These are phyloP conservation scores for Macrophya annulata DNA, from an alignment of 2,888 invertebrate species.

Conservation along the genomic window DNA sequence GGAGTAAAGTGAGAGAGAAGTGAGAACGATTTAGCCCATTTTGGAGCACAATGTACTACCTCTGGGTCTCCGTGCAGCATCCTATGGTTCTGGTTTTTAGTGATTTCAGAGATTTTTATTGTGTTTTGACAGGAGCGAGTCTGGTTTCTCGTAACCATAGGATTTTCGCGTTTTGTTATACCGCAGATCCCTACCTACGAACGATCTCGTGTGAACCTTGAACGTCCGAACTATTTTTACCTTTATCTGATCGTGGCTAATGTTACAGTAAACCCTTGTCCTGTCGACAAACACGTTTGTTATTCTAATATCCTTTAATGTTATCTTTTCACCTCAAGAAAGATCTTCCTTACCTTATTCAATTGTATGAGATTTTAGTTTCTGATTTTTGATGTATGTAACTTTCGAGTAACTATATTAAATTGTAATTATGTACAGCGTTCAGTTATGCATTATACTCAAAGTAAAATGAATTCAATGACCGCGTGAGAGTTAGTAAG, in stretches of 20 bases:
- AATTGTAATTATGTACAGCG: conserved; percentile 11
- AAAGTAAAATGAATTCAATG: background rate
- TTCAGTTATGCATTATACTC: background rate
- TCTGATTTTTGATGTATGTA: background rate
- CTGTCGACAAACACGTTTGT: conserved; percentile 50
- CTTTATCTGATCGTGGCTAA: conserved; percentile 50
- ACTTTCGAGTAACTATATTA: conserved; percentile 18
- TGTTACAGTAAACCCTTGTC: conserved; percentile 50
- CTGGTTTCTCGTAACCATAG: conserved; percentile 63
- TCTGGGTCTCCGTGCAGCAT: conserved; percentile 53
- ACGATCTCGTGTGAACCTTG: conserved; percentile 46
- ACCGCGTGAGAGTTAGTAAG: conserved; percentile 9
- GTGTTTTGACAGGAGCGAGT: conserved; percentile 74
- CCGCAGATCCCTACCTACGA: conserved; percentile 18
- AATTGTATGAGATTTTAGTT: background rate
- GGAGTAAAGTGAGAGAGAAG: conserved; percentile 58
- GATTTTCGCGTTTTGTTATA: conserved; percentile 61
- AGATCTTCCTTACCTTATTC: background rate
- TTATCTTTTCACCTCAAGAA: conserved; percentile 25
- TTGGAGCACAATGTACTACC: conserved; percentile 59
- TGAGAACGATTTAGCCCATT: conserved; percentile 71
- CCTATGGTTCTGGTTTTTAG: conserved; percentile 58
- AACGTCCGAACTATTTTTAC: conserved; percentile 29
- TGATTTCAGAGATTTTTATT: conserved; percentile 72
- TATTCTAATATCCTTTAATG: conserved; percentile 37